These are phyloP conservation scores for Tetrapedia diversipes DNA, from an alignment of 2,888 invertebrate species.

Conservation along the genomic window DNA sequence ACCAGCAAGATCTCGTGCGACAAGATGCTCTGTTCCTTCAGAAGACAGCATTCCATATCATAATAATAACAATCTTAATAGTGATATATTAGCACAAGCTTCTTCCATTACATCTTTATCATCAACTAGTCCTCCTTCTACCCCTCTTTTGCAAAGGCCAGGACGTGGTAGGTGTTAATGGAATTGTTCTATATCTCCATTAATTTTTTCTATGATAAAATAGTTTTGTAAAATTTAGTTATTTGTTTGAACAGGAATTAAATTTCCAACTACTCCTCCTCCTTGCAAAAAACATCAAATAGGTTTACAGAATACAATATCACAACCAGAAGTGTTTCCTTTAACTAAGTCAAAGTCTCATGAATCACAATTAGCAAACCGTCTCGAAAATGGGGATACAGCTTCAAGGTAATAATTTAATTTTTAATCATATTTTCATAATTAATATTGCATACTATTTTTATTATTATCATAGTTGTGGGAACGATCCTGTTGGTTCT, in stretches of 20 bases:
- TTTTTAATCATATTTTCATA: not conserved
- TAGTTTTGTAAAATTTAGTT: conserved; percentile 2
- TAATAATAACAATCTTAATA: conserved; percentile 78
- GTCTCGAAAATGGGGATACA: conserved; percentile 84
- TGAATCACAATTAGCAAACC: conserved; percentile 92
- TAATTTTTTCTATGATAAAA: not conserved
- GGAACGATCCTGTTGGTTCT: conserved; percentile 75
- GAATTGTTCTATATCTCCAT: not conserved
- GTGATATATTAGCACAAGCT: conserved; percentile 80
- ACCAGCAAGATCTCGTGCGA: conserved; percentile 83
- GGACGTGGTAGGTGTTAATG: conserved; percentile 69
- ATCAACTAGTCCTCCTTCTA: conserved; percentile 83
- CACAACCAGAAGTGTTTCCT: conserved; percentile 83
- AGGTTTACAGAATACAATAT: conserved; percentile 81
- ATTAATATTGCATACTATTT: conserved; percentile 24
- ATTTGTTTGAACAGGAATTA: conserved; percentile 83
- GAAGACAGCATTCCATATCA: conserved; percentile 84
- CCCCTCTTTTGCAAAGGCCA: conserved; percentile 75
- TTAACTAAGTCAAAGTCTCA: conserved; percentile 96
- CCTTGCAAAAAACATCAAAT: conserved; percentile 90
- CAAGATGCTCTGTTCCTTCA: conserved; percentile 85
- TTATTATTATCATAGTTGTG: conserved; percentile 68
- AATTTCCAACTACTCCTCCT: conserved; percentile 92
- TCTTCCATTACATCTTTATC: conserved; percentile 84
- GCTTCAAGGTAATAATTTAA: conserved; percentile 76